These are phyloP conservation scores for Chrysina gloriosa DNA, from an alignment of 2,888 invertebrate species.

Conservation along the genomic window DNA sequence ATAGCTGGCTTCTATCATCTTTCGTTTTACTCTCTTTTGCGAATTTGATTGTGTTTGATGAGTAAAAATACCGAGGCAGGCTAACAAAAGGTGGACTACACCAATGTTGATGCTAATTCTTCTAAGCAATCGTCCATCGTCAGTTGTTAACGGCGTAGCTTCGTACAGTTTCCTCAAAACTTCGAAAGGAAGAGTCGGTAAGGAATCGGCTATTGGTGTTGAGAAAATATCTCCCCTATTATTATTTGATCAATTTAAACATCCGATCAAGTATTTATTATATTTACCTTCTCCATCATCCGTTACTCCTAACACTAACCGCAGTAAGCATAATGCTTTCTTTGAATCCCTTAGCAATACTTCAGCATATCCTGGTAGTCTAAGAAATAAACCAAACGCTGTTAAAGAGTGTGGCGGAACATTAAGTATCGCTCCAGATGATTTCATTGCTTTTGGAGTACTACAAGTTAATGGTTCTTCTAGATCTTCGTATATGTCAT, in stretches of 20 bases:
- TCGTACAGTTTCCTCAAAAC: conserved; percentile 82
- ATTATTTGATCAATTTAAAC: not conserved
- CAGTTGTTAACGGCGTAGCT: conserved; percentile 78
- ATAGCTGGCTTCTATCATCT: conserved; percentile 74
- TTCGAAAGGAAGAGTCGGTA: conserved; percentile 83
- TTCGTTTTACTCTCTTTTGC: conserved; percentile 57
- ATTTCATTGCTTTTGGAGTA: conserved; percentile 67
- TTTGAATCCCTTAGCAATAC: conserved; percentile 86
- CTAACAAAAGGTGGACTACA: conserved; percentile 85
- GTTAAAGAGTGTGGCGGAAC: conserved; percentile 92
- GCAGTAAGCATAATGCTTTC: conserved; percentile 85
- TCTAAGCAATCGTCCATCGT: conserved; percentile 81
- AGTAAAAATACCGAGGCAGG: conserved; percentile 90
- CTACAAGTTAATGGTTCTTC: conserved; percentile 65
- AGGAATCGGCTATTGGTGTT: conserved; percentile 74
- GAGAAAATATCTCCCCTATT: conserved; percentile 76
- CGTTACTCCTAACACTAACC: conserved; percentile 89
- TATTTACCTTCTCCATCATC: conserved; percentile 88
- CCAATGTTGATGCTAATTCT: conserved; percentile 86
- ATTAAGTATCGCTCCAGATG: conserved; percentile 66
- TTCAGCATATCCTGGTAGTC: conserved; percentile 91
- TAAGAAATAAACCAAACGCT: conserved; percentile 89
- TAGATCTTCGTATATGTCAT: conserved; percentile 73
- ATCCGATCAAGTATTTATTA: not conserved
- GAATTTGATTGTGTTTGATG: conserved; percentile 72